These are phyloP conservation scores for Maniola jurtina DNA, from an alignment of 1,140 invertebrate species.

Conservation along the genomic window DNA sequence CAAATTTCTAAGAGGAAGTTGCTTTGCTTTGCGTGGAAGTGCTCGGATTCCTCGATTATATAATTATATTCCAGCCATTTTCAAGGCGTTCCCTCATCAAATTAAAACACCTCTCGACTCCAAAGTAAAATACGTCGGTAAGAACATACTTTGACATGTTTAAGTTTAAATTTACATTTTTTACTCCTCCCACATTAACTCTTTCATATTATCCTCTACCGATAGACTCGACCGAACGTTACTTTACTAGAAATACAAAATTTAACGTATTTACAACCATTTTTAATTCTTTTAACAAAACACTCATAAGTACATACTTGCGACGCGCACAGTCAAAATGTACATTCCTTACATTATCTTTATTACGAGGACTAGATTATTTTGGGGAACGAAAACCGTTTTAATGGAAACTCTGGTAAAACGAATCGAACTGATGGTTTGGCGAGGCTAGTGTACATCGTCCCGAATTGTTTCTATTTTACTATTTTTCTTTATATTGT, in stretches of 20 bases:
- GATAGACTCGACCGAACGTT: constrained; percentile 68
- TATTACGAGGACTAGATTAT: constrained; percentile 68
- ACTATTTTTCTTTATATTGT: constrained; percentile 56
- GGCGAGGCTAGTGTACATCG: constrained; percentile 36
- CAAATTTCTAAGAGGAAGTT: constrained; percentile 76
- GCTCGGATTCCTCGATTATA: constrained; percentile 57
- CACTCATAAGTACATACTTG: constrained; percentile 75
- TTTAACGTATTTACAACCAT: constrained; percentile 79
- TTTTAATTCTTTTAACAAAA: constrained; percentile 71
- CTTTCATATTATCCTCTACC: constrained; percentile 54
- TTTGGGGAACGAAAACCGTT: constrained; percentile 52
- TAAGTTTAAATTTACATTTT: constrained; percentile 56
- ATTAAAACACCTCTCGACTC: constrained; percentile 40
- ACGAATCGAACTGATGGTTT: constrained; percentile 37
- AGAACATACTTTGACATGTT: constrained; percentile 48
- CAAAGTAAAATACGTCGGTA: constrained; percentile 46
- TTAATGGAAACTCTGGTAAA: constrained; percentile 27
- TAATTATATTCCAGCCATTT: constrained; percentile 35
- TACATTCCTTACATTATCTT: constrained; percentile 66
- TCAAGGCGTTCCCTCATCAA: constrained; percentile 37
- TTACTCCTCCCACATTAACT: constrained; percentile 52
- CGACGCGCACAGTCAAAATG: constrained; percentile 70
- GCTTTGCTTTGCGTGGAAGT: constrained; percentile 66
- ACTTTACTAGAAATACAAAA: constrained; percentile 78
- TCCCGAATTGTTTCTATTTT: constrained; percentile 44